Base-by-base conservation (phyloP, 2,797 vertebrate species). In the Chromis chromis region DNA sequence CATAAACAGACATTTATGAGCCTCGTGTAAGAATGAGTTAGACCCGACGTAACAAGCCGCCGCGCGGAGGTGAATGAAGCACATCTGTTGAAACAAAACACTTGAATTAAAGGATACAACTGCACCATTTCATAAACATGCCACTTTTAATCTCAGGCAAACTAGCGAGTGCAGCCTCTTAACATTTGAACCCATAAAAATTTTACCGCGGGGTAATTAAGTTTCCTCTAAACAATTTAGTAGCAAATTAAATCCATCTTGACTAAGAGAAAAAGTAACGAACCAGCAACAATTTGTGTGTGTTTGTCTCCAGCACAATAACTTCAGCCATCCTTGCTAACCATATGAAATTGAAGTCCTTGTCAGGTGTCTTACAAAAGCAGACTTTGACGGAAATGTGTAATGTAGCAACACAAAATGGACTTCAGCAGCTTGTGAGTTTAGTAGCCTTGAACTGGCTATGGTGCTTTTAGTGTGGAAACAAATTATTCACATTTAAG, bases 1-100 rank as follows among this genome's bases (percentile, higher is more conserved):
- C 28, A 31, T 59, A 46, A 21, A 59, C 33, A 52, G 60, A 78
- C 74, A 40, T 85, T 78, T 80, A 80, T 57, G 85, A 74, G 87
- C 31, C 40, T 3, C 22, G 36, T 50, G 58, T 36, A 31, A 64
- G 71, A 54, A 71, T 55, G 76, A 82, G 63, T 64, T 53, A 4
- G 73, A 46, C 7, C 4, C 46, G 60, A 71, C 58, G 17, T 55
- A 49, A 69, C 68, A 50, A 65, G 70, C 16, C 24, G 9, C 56
- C 4, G 49, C 8, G 59, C 24, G 65, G 74, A 65, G 54, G 59
- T 59, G 71, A 75, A 68, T 44, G 58, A 55, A 81, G 66, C 70
- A 36, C 73, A 81, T 83, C 79, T 83, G 75, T 22, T 52, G 21
- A 55, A 52, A 77, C 61, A 59, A 67, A 79, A 67, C 58, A 48